Percentiles rank a stretch among this genome's conserved stretches.
phyloP scores from a whole-genome alignment of 2,113 vertebrate genomes.

The Suncus etruscus region DNA sequence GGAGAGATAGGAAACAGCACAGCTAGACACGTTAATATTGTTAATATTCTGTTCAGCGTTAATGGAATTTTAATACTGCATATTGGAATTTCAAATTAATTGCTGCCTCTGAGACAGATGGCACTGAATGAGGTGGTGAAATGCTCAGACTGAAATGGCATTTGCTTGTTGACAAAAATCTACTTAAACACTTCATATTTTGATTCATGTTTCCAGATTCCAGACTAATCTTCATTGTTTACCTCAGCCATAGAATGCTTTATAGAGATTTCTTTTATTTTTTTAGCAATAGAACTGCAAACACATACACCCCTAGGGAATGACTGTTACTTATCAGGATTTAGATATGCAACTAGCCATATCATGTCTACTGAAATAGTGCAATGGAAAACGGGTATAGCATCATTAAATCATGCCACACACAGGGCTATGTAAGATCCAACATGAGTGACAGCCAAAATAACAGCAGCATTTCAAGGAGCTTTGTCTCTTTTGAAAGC shows the following conservation, averaged over 20 bases:
- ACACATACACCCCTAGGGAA: not conserved
- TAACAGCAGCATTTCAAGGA: not conserved
- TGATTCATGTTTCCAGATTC: conserved; percentile 58
- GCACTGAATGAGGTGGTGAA: conserved; percentile 58
- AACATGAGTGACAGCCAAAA: not conserved
- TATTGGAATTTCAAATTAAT: conserved; percentile 64
- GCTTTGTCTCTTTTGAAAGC: not conserved
- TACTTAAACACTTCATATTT: conserved; percentile 55
- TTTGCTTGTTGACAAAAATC: conserved; percentile 65
- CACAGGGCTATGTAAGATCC: not conserved
- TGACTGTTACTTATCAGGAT: not conserved
- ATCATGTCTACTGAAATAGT: not conserved
- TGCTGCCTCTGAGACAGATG: conserved; percentile 65
- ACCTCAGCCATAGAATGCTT: not conserved
- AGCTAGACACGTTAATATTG: conserved; percentile 51
- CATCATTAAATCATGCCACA: not conserved
- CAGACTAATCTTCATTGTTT: conserved; percentile 32
- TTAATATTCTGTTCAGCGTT: conserved; percentile 57
- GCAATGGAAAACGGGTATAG: not conserved
- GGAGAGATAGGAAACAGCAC: conserved; percentile 53
- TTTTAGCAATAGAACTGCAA: not conserved
- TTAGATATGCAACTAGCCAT: not conserved
- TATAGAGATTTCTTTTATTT: not conserved
- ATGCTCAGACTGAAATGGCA: conserved; percentile 65
- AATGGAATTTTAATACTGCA: conserved; percentile 75